Conservation (phyloP, 2,888 invertebrate species). For the Shargacucullia verbasci region DNA sequence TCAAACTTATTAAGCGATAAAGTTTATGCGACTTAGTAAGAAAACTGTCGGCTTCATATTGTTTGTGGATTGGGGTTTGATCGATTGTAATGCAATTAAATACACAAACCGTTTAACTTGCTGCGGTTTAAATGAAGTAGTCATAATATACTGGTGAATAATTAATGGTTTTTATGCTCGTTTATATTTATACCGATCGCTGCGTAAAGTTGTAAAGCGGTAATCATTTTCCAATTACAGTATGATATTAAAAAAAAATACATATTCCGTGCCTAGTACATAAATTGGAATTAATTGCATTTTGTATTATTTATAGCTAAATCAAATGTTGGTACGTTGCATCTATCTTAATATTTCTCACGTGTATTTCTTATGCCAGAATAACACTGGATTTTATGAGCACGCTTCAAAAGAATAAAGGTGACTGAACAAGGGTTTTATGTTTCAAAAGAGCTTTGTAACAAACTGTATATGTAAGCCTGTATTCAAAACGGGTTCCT, state of each 20-base stretch:
- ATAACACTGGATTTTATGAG: slow-evolving; percentile 44
- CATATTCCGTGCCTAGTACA: not conserved
- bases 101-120: slow-evolving; percentile 6
- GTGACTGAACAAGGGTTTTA: slow-evolving; percentile 64
- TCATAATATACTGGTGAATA: slow-evolving; percentile 11
- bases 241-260: too few species aligned
- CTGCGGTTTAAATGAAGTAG: slow-evolving; percentile 26
- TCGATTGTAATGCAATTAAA: slow-evolving; percentile 3
- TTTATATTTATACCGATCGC: slow-evolving; percentile 10
- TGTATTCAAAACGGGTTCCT: slow-evolving; percentile 51
- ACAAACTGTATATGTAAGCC: slow-evolving; percentile 52
- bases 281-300: too few species aligned
- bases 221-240: not conserved
- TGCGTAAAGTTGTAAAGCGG: not conserved
- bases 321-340: not conserved
- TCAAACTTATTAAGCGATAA: slow-evolving; percentile 19
- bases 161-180: slow-evolving; percentile 3
- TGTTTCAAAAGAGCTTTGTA: slow-evolving; percentile 69
- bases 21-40: slow-evolving; percentile 1
- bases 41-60: slow-evolving; percentile 5
- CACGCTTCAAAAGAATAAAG: slow-evolving; percentile 56
- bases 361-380: slow-evolving; percentile 23
- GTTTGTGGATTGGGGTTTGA: not conserved
- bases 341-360: slow-evolving; percentile 12
- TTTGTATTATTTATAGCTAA: too few species aligned